phyloP scores from a whole-genome alignment of 2,888 invertebrate genomes.

The Pantelozetes paolii region DNA sequence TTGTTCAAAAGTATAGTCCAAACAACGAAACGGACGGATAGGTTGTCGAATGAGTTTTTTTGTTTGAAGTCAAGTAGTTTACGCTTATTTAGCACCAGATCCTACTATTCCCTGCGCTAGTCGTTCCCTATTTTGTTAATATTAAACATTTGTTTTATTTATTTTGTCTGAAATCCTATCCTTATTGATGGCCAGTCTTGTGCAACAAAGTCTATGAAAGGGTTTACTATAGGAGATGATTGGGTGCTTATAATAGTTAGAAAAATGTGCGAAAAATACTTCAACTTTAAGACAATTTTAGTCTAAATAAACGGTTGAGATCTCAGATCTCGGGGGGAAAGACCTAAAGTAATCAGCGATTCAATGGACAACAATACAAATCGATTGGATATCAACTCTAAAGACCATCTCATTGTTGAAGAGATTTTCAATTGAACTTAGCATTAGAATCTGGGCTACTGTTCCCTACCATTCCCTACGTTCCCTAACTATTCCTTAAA shows the following conservation, averaged over 20 bases:
- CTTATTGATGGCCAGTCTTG: conserved; percentile 2
- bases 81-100: neutral
- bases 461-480: neutral
- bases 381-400: neutral
- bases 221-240: neutral
- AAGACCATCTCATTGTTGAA: neutral
- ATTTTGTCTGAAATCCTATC: neutral
- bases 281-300: neutral
- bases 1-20: neutral
- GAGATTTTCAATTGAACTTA: neutral
- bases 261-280: neutral
- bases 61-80: neutral
- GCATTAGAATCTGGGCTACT: neutral
- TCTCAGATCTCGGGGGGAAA: neutral
- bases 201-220: neutral
- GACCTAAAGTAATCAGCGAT: neutral
- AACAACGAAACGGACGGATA: neutral
- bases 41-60: neutral
- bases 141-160: neutral
- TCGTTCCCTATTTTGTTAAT: neutral
- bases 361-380: neutral
- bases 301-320: neutral
- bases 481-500: neutral
- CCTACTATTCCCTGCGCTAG: neutral
- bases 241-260: neutral